Evolutionary conservation across 2,113 vertebrate genomes (phyloP).

Genomic region (Psilopogon haemacephalus): DNA sequence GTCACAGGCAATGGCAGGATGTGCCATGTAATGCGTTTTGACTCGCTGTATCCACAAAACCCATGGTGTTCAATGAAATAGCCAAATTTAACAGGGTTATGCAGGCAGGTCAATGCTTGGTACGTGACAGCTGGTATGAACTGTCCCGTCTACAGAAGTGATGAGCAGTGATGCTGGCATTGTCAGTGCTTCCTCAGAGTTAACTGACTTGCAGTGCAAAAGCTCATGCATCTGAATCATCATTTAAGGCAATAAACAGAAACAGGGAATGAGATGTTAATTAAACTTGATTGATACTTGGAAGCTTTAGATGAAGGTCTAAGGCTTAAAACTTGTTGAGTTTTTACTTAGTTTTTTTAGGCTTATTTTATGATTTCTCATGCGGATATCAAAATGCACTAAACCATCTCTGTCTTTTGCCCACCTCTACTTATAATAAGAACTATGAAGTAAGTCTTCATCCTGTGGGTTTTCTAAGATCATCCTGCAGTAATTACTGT

Average conservation of each 20-base stretch:
- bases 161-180: neutral
- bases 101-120: neutral
- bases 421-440: neutral
- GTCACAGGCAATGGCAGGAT: neutral
- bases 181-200: neutral
- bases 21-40: fast-evolving
- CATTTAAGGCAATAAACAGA: neutral
- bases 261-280: neutral
- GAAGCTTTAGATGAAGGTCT: neutral
- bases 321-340: neutral
- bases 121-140: neutral
- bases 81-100: neutral
- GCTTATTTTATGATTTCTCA: neutral
- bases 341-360: neutral
- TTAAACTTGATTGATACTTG: neutral
- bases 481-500: neutral
- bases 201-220: neutral
- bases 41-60: neutral
- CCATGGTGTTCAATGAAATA: fast-evolving
- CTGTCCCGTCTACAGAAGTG: neutral
- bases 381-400: neutral
- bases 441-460: neutral
- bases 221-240: neutral
- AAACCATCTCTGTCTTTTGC: neutral
- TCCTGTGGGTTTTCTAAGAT: neutral